Evolutionary conservation across 2,113 vertebrate genomes (phyloP), one percentile per base, ranked within the genome.

Genomic region (Blennius ocellaris): DNA sequence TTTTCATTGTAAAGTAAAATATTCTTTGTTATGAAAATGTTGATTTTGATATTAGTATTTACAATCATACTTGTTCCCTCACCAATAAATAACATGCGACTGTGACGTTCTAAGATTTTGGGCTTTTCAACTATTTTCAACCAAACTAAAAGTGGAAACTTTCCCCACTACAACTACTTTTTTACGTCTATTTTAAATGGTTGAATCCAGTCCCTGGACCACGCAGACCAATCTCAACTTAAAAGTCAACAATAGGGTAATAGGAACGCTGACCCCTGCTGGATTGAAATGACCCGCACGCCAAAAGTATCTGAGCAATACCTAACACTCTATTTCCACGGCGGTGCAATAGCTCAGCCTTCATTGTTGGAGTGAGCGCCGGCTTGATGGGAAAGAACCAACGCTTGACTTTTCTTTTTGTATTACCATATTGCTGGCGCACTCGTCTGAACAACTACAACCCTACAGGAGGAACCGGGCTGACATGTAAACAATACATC

Each of bases 211-310:
- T 57, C n/a, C 11, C 58, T 37, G 68, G n/a, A n/a, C 59, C 56
- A 51, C 51, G 10, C 52, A 7, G 59, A 48, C 47, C 53, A 43
- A 65, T 56, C 59, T 54, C 66, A 63, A 64, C 78, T 69, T 66
- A 30, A 67, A 76, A 30, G 71, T 80, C 82, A 79, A 74, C 67
- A 61, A 52, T 62, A 66, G 87, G 84, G 69, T 87, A 85, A 85
- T 84, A 55, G 78, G 62, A 74, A 80, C 58, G 44, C 76, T 83
- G 78, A 80, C 83, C 81, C 21, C 43, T 3, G 36, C 54, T 55
- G 81, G 62, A 84, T 86, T 82, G 63, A 76, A 84, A 86, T 72
- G 76, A 84, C 87, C 87, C 2, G 5, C 8, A 0, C 63, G 40
- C 44, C 64, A 78, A 62, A 79, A 76, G 65, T 64, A 68, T 76